Base-by-base conservation (phyloP, 2,888 invertebrate species). In the Drosophila putrida region DNA sequence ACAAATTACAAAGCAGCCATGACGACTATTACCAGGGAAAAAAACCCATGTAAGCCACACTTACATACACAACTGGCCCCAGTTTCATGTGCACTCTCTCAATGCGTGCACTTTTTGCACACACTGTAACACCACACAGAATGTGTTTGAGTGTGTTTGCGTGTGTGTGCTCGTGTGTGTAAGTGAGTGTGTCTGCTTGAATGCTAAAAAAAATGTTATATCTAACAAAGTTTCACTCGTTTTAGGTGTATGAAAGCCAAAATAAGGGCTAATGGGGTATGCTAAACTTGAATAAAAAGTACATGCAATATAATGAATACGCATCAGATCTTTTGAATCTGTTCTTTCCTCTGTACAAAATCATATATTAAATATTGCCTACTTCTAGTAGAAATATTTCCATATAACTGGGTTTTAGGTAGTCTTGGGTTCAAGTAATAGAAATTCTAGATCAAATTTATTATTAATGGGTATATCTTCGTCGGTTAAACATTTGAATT, bases 1-100 rank as follows among this genome's bases (percentile, higher is more conserved):
- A 75, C 82, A 84, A 84, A 84, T 84, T 84, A 88, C 82, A 88
- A 68, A 78, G 85, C 88, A 88, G 85, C 82, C 82, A 88, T 82
- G 85, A 86, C 87, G 80, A 85, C 83, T 80, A 74, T 82, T 82
- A 85, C 65, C 70, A 71, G 80, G 49, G n/a, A n/a, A 73, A 78
- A 67, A 74, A 83, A 69, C 46, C 75, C 73, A 75, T 86, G 82
- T 82, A 82, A 82, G 82, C 82, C 82, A 78, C 87, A 82, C 87
- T 82, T 86, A 86, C 87, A 82, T 55, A 66, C 74, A 74, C 74
- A 74, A 71, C 75, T 76, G 71, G 69, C 73, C 75, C 67, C 62
- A 50, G 60, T 66, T 70, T 38, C 77, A 59, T 71, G 80, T 76
- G 72, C 66, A 71, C 73, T 63, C 67, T 63, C 67, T 66, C 57